Evolutionary conservation across 2,888 invertebrate genomes (phyloP), one percentile per base, ranked within the genome.

Genomic region (Andrena flavipes): DNA sequence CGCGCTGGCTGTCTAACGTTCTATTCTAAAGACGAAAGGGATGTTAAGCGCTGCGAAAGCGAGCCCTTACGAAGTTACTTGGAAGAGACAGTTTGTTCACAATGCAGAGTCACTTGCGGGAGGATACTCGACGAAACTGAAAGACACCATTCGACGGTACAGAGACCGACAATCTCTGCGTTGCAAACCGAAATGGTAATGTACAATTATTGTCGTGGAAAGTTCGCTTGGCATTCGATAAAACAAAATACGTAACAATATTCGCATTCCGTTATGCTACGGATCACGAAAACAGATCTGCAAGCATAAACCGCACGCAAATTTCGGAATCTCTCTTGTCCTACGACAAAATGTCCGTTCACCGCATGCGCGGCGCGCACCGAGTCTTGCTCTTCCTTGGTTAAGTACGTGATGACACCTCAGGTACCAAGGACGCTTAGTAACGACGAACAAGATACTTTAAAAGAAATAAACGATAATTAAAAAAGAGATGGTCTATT

Each of bases 51-150:
- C 84, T 73, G 86, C 80, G 72, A 60, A 88, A 90, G 90, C 84
- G 82, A 76, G 78, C 69, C 75, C 70, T 56, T 81, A 81, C 69
- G 68, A 73, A 76, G 59, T 82, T 77, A 72, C 49, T 42, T 78
- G 74, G 80, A 86, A 86, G 81, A 85, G 85, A 80, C 68, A 86
- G 89, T 86, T 89, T 82, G 87, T 87, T 88, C 88, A 69, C 89
- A 86, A 88, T 89, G 88, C 87, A 76, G 59, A 49, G 26, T 73
- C 63, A 56, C 23, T 64, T 0, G 26, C 20, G 51, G 8, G 20
- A 65, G 13, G 42, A 42, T 48, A 26, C 29, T 70, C 54, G 51
- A 62, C 51, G 23, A 65, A 59, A 29, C 33, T 42, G 42, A 77
- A 72, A 29, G 54, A 74, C 54, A 54, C 70, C 20, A n/a, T 54